Percentiles rank a stretch among this genome's conserved stretches.
Evolutionary conservation across 2,113 vertebrate genomes (phyloP).

Genomic region (Tragelaphus strepsiceros): DNA sequence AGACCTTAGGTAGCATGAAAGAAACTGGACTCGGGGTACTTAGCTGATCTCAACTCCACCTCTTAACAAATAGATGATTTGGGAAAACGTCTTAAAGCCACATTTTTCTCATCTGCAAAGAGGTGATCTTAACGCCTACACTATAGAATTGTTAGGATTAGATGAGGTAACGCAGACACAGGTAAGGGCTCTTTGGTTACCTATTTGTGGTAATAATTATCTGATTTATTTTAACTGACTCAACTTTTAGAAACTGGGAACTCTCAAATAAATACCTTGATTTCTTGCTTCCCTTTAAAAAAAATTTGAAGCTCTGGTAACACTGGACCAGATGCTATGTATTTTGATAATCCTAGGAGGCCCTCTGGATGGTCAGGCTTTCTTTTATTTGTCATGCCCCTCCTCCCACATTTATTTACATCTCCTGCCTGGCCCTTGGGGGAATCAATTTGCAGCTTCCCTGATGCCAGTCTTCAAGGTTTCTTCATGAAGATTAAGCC

Average conservation of each 20-base stretch:
- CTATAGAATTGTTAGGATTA: background rate
- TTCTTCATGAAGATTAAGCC: background rate
- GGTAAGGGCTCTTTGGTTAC: background rate
- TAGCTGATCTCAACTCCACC: background rate
- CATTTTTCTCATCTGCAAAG: background rate
- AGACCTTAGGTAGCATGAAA: background rate
- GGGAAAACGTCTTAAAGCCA: background rate
- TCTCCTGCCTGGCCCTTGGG: background rate
- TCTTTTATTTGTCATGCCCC: background rate
- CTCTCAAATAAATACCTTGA: background rate
- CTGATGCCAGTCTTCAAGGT: background rate
- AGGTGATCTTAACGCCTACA: background rate
- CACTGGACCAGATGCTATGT: background rate
- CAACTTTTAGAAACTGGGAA: background rate
- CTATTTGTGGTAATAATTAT: background rate
- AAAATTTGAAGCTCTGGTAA: background rate
- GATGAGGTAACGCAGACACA: background rate
- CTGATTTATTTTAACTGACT: slow-evolving; percentile 4
- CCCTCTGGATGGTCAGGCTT: background rate
- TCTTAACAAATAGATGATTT: background rate
- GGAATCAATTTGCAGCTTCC: background rate
- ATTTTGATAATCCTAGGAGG: background rate
- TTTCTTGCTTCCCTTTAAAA: slow-evolving; percentile 7
- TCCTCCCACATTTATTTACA: background rate
- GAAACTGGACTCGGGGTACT: background rate